phyloP scores from a whole-genome alignment of 2,113 vertebrate genomes.

The Litocranius walleri region DNA sequence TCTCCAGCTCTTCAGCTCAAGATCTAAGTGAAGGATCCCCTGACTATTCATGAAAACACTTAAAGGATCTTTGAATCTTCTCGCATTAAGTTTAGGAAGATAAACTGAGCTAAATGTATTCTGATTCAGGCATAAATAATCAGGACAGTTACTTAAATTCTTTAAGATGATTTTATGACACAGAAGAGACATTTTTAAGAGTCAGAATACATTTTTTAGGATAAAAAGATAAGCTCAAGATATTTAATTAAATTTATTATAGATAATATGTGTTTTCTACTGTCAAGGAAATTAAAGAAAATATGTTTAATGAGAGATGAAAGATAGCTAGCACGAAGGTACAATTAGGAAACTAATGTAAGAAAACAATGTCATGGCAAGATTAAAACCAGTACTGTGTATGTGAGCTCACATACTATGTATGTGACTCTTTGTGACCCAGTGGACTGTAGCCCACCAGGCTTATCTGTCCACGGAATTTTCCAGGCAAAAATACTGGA shows the following conservation, averaged over 20 bases:
- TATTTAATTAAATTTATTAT: neutral
- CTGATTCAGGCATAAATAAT: neutral
- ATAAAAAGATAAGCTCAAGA: neutral
- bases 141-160: neutral
- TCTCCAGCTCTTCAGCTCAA: neutral
- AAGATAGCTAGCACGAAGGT: neutral
- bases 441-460: neutral
- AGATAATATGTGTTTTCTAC: neutral
- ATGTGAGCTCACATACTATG: neutral
- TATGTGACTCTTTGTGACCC: neutral
- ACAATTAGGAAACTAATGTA: neutral
- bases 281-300: slow-evolving; percentile 7
- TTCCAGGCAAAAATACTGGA: neutral
- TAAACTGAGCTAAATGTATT: neutral
- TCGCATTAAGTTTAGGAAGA: neutral
- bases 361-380: neutral
- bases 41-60: neutral
- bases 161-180: neutral
- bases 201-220: neutral
- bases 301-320: neutral
- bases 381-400: neutral
- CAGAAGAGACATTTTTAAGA: neutral
- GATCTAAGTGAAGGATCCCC: neutral
- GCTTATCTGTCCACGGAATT: neutral
- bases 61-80: neutral